These are phyloP conservation scores for Heliconius cydno DNA, from an alignment of 2,888 invertebrate genomes.

Conservation along the genomic window DNA sequence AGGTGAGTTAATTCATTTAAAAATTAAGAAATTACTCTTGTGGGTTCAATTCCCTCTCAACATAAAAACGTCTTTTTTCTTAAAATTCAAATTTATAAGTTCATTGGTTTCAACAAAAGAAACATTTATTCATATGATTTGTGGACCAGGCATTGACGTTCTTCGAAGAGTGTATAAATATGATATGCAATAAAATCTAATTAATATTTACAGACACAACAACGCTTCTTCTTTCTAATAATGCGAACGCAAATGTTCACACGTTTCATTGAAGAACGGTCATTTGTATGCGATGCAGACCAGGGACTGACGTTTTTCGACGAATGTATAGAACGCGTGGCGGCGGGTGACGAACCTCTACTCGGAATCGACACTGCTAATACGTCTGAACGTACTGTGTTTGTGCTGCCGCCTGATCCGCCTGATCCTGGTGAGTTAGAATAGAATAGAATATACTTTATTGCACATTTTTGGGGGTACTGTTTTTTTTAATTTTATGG, in stretches of 20 bases:
- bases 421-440: conserved; percentile 67
- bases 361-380: conserved; percentile 92
- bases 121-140: too few species aligned
- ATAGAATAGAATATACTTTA: too few species aligned
- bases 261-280: conserved; percentile 98
- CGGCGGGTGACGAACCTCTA: conserved; percentile 81
- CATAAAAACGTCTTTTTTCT: too few species aligned
- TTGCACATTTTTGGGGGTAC: too few species aligned
- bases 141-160: not conserved
- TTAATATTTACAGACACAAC: conserved; percentile 82
- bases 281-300: conserved; percentile 99
- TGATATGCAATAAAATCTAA: conserved; percentile 3
- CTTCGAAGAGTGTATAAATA: not conserved
- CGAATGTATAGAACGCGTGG: conserved; percentile 94
- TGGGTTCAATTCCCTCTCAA: too few species aligned
- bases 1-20: conserved; percentile 66
- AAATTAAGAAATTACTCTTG: too few species aligned
- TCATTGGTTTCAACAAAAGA: too few species aligned
- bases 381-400: conserved; percentile 95
- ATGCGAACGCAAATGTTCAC: conserved; percentile 99
- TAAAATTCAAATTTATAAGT: too few species aligned
- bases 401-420: conserved; percentile 96
- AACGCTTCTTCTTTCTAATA: conserved; percentile 94
- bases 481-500: too few species aligned
- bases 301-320: conserved; percentile 95